phyloP scores from a whole-genome alignment of 2,888 invertebrate genomes.

The Sesamia inferens region DNA sequence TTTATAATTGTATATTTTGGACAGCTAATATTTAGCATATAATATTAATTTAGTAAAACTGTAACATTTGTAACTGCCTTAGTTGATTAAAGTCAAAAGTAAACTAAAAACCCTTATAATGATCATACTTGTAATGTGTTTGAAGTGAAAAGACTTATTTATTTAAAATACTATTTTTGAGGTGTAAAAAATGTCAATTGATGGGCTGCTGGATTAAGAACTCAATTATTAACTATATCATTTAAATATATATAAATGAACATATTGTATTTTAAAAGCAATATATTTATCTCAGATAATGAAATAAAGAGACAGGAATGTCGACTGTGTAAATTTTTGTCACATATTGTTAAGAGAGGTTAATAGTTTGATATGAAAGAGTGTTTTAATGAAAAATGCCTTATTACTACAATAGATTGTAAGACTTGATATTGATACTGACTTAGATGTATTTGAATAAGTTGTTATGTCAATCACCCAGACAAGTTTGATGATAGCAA shows the following conservation, averaged over 20 bases:
- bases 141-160: slow-evolving; percentile 42
- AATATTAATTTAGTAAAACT: slow-evolving; percentile 38
- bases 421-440: slow-evolving; percentile 89
- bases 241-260: slow-evolving; percentile 79
- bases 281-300: slow-evolving; percentile 82
- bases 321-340: slow-evolving; percentile 84
- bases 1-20: slow-evolving; percentile 52
- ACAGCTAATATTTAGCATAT: slow-evolving; percentile 43
- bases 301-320: slow-evolving; percentile 77
- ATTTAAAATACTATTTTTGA: slow-evolving; percentile 53
- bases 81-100: slow-evolving; percentile 18
- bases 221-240: slow-evolving; percentile 84
- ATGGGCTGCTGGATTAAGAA: slow-evolving; percentile 81
- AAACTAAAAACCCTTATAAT: slow-evolving; percentile 6
- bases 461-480: slow-evolving; percentile 83
- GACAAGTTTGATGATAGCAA: slow-evolving; percentile 82
- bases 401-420: slow-evolving; percentile 88
- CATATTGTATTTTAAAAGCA: slow-evolving; percentile 77
- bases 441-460: slow-evolving; percentile 83
- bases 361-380: slow-evolving; percentile 89
- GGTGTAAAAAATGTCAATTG: slow-evolving; percentile 81
- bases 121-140: slow-evolving; percentile 37
- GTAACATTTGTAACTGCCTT: slow-evolving; percentile 32
- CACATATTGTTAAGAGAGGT: slow-evolving; percentile 84
- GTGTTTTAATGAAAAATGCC: slow-evolving; percentile 89